Evolutionary conservation across 2,113 vertebrate species (phyloP), one percentile per base, ranked within the genome.

Genomic region (Cairina moschata): DNA sequence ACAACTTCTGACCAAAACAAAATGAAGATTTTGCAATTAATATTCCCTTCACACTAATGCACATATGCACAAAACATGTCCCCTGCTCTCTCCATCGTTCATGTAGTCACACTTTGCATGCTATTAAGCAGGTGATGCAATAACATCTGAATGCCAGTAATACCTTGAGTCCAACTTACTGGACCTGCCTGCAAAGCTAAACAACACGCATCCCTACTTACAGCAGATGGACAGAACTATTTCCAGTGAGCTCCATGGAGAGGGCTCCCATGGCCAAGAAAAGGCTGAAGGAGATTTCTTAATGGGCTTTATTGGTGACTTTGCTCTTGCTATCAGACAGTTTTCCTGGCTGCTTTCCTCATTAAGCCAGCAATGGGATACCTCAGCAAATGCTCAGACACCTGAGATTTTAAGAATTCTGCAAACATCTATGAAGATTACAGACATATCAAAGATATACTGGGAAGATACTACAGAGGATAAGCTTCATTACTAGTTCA

Each of bases 401-500:
- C 46, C 18, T 56, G 75, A 90, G 60, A 56, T 40, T 38, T 92
- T 46, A 80, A 88, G 71, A 85, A 86, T 55, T 88, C 63, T 88
- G 52, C 40, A 88, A 78, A 56, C 17, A 67, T 42, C 63, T 62
- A n/a, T 0, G 0, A 90, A 74, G 71, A 74, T 69, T 52, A 63
- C n/a, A 86, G 46, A 36, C 31, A 28, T 32, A 83, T 67, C 50
- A 71, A 85, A 93, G 59, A 62, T 50, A 59, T 23, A 48, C 56
- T 68, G 54, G 23, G 16, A 78, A 62, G 28, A 12, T 76, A 83
- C 32, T 55, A 29, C 7, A 56, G 32, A 91, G 25, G 17, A 80
- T 46, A 78, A 93, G 90, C 59, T 78, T 83, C 56, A 86, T 94
- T 88, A 81, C 32, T 65, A 31, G 59, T 86, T 84, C 32, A 67